A percentile compares a stretch with the other conserved stretches of the same genome.
phyloP scores from a whole-genome alignment of 1,140 invertebrate species.

The Drosophila grimshawi region DNA sequence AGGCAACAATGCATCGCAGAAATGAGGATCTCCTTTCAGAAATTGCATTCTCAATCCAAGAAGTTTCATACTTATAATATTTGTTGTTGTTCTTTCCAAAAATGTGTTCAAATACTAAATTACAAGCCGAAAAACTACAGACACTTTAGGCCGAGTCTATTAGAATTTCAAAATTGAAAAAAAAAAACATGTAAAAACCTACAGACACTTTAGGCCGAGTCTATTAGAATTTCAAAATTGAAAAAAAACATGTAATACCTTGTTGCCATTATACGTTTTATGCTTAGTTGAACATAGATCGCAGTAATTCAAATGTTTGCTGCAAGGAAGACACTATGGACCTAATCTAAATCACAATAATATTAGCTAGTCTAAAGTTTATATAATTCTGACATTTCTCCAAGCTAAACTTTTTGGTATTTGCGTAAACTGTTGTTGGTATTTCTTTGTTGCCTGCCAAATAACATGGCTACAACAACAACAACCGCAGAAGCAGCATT shows the following conservation, averaged over 20 bases:
- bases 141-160: neutral
- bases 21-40: conserved; percentile 24
- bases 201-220: neutral
- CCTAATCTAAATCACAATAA: neutral
- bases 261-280: too few relatives aligned
- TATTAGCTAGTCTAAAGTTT: neutral
- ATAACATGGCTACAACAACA: conserved; percentile 2
- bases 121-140: conserved; percentile 2
- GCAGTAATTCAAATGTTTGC: too few relatives aligned
- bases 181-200: neutral
- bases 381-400: conserved; percentile 13
- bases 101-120: neutral
- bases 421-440: conserved; percentile 33
- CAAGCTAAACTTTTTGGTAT: neutral
- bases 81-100: conserved; percentile 9
- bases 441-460: conserved; percentile 24
- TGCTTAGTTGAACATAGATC: too few relatives aligned
- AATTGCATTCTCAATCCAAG: conserved; percentile 46
- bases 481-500: conserved; percentile 13
- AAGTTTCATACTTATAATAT: conserved; percentile 55
- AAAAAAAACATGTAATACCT: neutral
- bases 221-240: neutral
- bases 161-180: neutral
- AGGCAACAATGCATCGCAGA: conserved; percentile 27
- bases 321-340: too few relatives aligned